Conservation (phyloP, 2,888 invertebrate species). For the Hydraecia micacea region DNA sequence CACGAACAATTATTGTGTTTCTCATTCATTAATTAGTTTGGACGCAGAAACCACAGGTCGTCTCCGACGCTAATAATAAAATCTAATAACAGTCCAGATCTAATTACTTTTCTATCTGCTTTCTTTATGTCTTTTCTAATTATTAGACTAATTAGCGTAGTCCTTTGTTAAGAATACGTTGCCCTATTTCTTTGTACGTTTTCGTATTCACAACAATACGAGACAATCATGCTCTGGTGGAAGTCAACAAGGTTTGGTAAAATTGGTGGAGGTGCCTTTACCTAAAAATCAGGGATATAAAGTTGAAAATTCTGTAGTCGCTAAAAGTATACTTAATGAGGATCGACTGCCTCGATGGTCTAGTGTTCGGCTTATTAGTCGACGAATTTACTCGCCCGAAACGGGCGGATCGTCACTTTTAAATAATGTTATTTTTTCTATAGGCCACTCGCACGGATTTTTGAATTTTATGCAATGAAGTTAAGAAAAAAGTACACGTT, state of each 20-base stretch:
- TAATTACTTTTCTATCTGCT: slow-evolving; percentile 50
- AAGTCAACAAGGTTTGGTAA: not conserved
- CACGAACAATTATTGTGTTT: slow-evolving; percentile 38
- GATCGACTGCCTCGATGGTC: not conserved
- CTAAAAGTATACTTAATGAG: not conserved
- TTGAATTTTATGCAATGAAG: too few relatives aligned
- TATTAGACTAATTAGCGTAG: slow-evolving; percentile 33
- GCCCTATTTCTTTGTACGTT: slow-evolving; percentile 9
- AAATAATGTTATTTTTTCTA: too few relatives aligned
- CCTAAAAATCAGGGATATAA: not conserved
- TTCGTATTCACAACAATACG: not conserved
- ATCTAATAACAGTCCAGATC: slow-evolving; percentile 41
- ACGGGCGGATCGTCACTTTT: too few relatives aligned
- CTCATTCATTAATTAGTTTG: slow-evolving; percentile 46
- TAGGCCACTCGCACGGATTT: too few relatives aligned
- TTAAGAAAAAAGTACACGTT: not conserved
- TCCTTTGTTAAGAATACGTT: slow-evolving; percentile 8
- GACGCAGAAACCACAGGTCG: slow-evolving; percentile 20
- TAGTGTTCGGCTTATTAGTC: too few relatives aligned
- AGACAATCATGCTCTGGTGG: not conserved
- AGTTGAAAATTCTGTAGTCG: not conserved
- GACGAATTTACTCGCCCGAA: too few relatives aligned
- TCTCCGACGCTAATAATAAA: slow-evolving; percentile 27
- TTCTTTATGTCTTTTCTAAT: slow-evolving; percentile 37
- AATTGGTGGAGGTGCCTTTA: not conserved